These are phyloP conservation scores for Ictidomys tridecemlineatus DNA, from an alignment of 2,113 vertebrate species.

Conservation along the genomic window DNA sequence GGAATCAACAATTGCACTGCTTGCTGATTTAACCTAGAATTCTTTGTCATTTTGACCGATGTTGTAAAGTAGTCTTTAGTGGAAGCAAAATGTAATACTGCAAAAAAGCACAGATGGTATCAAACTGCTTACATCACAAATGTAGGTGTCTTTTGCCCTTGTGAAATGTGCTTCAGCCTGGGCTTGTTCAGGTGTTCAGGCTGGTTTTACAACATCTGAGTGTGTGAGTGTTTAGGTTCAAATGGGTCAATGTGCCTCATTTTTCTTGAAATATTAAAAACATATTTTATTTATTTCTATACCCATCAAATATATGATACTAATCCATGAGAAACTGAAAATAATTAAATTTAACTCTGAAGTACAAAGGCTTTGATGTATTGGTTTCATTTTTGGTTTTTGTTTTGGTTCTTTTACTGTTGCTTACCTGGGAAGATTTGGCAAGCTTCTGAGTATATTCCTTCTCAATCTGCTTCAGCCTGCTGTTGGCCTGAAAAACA, in stretches of 20 bases:
- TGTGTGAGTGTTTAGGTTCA: background rate
- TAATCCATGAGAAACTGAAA: background rate
- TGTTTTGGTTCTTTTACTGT: background rate
- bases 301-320: background rate
- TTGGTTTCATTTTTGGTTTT: background rate
- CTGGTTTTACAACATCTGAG: slow-evolving; percentile 48
- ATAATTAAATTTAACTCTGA: background rate
- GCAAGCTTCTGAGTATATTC: slow-evolving; percentile 92
- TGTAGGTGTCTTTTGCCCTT: background rate
- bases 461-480: slow-evolving; percentile 94
- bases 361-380: background rate
- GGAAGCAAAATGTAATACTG: background rate
- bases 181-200: slow-evolving; percentile 70
- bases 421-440: slow-evolving; percentile 95
- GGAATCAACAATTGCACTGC: background rate
- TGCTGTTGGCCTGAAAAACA: slow-evolving; percentile 93
- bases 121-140: background rate
- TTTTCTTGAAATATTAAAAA: slow-evolving; percentile 47
- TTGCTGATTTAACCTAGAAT: background rate
- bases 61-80: background rate
- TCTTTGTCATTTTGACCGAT: background rate
- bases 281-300: background rate
- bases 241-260: slow-evolving; percentile 31
- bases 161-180: slow-evolving; percentile 12
- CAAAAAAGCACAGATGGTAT: slow-evolving; percentile 26